Evolutionary conservation across 2,888 invertebrate genomes (phyloP), one percentile per base, ranked within the genome.

Genomic region (Tromatobia lineatoria): DNA sequence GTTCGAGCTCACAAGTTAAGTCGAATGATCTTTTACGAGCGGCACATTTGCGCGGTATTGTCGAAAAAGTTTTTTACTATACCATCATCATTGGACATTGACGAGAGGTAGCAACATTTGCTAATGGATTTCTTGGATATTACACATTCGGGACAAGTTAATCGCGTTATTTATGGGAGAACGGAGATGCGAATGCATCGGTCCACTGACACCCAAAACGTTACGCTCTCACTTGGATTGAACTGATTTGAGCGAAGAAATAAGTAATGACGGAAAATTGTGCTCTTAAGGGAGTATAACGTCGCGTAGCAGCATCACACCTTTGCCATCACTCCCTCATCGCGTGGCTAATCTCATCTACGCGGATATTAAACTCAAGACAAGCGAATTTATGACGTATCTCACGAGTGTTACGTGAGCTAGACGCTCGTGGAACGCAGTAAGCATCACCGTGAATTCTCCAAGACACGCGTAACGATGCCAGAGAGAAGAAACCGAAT

Each of bases 331-430:
- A n/a, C n/a, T n/a, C n/a, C n/a, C n/a, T n/a, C n/a, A n/a, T n/a
- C n/a, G n/a, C n/a, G n/a, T n/a, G n/a, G n/a, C n/a, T n/a, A n/a
- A 91, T 91, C 90, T 91, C 89, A 91, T 91, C 91, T 87, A 61
- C 71, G 70, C 57, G 77, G 86, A 90, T 90, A 86, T 83, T 88
- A 90, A 91, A 88, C 90, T 85, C 67, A 57, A 87, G 87, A 88
- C 89, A 89, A 85, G 77, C 71, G 59, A 47, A 73, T 83, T 71
- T 76, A 66, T 71, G 59, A 42, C 20, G 15, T 20, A 45, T 13
- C 20, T 1, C 20, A 1, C 13, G 15, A 64, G 42, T 18, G 34
- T 38, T 42, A 64, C 64, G 64, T 64, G 38, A 64, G 38, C 34
- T 11, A 34, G 64, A 38, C 20, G 29, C 50, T 20, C 25, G 50